These are phyloP conservation scores for Protomyctophum bolini DNA, from an alignment of 2,113 vertebrate species.

Conservation along the genomic window DNA sequence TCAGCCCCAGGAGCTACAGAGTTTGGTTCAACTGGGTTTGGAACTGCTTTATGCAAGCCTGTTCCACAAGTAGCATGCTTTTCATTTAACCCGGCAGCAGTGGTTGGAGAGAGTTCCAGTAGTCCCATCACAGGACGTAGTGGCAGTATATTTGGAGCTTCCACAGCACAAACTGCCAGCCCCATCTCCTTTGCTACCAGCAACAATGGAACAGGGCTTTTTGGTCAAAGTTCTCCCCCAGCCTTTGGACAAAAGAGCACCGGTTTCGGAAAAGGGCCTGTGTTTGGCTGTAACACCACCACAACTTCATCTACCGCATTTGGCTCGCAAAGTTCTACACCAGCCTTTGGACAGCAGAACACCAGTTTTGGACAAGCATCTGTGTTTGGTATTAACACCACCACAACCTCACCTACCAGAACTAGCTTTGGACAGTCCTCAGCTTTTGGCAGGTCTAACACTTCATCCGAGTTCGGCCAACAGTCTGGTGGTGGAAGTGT, in stretches of 20 bases:
- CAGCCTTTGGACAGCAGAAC: conserved; percentile 86
- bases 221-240: conserved; percentile 62
- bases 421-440: conserved; percentile 92
- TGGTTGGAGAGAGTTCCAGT: conserved; percentile 67
- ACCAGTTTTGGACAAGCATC: conserved; percentile 84
- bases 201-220: conserved; percentile 70
- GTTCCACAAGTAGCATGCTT: conserved; percentile 64
- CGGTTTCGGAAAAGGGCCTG: no score
- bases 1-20: conserved; percentile 57
- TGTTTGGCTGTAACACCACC: no score
- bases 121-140: conserved; percentile 58
- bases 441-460: conserved; percentile 84
- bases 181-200: conserved; percentile 87
- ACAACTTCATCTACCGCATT: no score
- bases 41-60: conserved; percentile 82
- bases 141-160: conserved; percentile 78
- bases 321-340: conserved; percentile 72
- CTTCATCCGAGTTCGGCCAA: conserved; percentile 87
- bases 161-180: conserved; percentile 73
- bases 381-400: conserved; percentile 85
- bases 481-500: conserved; percentile 78
- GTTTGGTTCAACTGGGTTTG: conserved; percentile 75
- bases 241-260: no score
- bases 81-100: conserved; percentile 80
- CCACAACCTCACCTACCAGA: conserved; percentile 81